Base-by-base conservation (phyloP, 2,113 vertebrate species). In the Peromyscus leucopus region DNA sequence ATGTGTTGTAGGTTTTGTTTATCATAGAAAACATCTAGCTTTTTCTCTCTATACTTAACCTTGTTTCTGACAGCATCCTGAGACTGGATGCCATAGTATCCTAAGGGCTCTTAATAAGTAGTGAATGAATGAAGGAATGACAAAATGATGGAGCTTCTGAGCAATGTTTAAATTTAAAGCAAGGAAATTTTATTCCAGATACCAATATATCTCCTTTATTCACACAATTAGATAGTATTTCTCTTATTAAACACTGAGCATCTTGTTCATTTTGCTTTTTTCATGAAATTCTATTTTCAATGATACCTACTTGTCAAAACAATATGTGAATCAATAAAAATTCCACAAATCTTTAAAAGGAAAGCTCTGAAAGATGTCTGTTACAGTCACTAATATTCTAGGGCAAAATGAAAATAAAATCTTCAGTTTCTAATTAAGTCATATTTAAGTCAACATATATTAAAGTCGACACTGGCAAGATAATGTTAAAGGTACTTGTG, bases 241-340 rank as follows among this genome's bases (percentile, higher is more conserved):
- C 17, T 90, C 26, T 69, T 57, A 82, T 36, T 42, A 78, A 36
- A 84, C 9, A 61, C 12, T 12, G 2, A 46, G 79, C 39, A 67
- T 88, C 51, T n/a, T 79, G 7, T 2, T 65, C 28, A 76, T 93
- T 82, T 93, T 86, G 24, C 78, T 26, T 57, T 24, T 90, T 39
- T 63, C n/a, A 75, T 6, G 90, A 90, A 86, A 90, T 86, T 82
- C 7, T 46, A 79, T 76, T 88, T 86, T 96, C 72, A 92, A 26
- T 83, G 87, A 88, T 84, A 95, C 22, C 74, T 36, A 80, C 61
- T 67, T 48, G 71, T 74, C 82, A 91, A 31, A 78, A 82, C 55
- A 93, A 67, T 74, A 89, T 72, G 16, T 36, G 26, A 85, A 48
- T 85, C 48, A 33, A 86, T 72, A 39, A 94, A 86, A 28, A 13